Conservation (phyloP, 2,888 invertebrate species). For the Cyclophora punctaria region DNA sequence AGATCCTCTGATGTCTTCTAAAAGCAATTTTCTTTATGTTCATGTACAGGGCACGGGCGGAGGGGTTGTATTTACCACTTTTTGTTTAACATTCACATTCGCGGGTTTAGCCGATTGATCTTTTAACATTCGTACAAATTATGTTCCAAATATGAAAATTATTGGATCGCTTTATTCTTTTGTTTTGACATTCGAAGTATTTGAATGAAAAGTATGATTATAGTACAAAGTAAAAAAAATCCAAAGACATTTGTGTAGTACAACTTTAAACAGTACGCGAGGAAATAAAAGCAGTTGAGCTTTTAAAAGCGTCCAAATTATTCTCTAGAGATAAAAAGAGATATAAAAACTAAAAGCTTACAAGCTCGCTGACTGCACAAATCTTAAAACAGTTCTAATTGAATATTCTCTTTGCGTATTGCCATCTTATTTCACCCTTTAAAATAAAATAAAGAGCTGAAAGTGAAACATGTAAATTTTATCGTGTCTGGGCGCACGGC, state of each 20-base stretch:
- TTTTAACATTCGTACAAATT: too few relatives aligned
- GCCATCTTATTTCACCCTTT: constrained; percentile 68
- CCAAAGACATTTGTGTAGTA: too few relatives aligned
- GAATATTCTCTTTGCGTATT: constrained; percentile 72
- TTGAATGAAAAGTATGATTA: too few relatives aligned
- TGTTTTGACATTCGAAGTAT: too few relatives aligned
- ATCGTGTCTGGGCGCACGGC: constrained; percentile 57
- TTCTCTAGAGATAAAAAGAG: neutral
- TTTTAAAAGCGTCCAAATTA: too few relatives aligned
- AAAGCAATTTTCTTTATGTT: constrained; percentile 48
- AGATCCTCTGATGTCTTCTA: constrained; percentile 58
- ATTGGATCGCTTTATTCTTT: too few relatives aligned
- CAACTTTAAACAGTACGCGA: too few relatives aligned
- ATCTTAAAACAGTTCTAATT: constrained; percentile 65
- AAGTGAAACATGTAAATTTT: constrained; percentile 72
- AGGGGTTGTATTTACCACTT: too few relatives aligned
- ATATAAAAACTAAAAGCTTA: constrained; percentile 1
- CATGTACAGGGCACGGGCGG: constrained; percentile 38
- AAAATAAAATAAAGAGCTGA: constrained; percentile 69
- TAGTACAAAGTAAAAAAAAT: too few relatives aligned
- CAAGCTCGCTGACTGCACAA: constrained; percentile 32
- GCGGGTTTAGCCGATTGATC: too few relatives aligned
- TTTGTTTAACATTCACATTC: neutral
- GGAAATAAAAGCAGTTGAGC: too few relatives aligned
- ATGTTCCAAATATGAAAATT: too few relatives aligned